phyloP scores from a whole-genome alignment of 1,140 invertebrate species.

The Brachionus sp. region DNA sequence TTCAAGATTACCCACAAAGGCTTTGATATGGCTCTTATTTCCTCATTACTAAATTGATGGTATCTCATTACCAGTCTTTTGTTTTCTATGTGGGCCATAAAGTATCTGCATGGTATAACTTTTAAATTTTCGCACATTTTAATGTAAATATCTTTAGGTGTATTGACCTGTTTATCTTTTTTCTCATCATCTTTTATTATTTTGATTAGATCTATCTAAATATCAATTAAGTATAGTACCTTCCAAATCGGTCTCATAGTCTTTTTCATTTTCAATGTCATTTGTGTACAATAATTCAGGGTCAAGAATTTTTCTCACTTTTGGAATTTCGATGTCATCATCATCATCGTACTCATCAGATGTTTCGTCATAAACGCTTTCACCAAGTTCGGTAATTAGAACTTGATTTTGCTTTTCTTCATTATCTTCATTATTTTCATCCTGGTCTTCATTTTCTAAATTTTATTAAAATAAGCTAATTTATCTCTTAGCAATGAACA shows the following conservation, averaged over 20 bases:
- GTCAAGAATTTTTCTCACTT: background rate
- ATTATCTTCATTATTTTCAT: background rate
- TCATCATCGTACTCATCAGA: conserved; percentile 29
- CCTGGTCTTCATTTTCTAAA: background rate
- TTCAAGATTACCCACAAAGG: conserved; percentile 53
- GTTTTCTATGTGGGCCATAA: conserved; percentile 55
- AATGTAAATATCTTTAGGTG: conserved; percentile 44
- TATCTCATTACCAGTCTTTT: conserved; percentile 53
- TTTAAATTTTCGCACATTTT: conserved; percentile 54
- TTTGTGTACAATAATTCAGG: background rate
- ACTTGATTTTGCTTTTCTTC: background rate
- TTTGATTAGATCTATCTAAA: background rate
- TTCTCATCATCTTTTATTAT: conserved; percentile 13
- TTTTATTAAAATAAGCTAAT: background rate
- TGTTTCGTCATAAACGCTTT: conserved; percentile 10
- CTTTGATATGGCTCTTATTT: conserved; percentile 55
- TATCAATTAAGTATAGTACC: background rate
- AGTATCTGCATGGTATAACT: conserved; percentile 55
- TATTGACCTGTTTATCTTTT: conserved; percentile 48
- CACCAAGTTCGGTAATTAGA: conserved; percentile 26
- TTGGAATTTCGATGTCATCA: conserved; percentile 12
- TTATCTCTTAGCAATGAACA: background rate
- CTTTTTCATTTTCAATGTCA: conserved; percentile 19
- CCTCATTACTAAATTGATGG: conserved; percentile 54
- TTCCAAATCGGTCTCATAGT: conserved; percentile 43